phyloP scores from a whole-genome alignment of 2,888 invertebrate species.

The Oscheius myriophilus region DNA sequence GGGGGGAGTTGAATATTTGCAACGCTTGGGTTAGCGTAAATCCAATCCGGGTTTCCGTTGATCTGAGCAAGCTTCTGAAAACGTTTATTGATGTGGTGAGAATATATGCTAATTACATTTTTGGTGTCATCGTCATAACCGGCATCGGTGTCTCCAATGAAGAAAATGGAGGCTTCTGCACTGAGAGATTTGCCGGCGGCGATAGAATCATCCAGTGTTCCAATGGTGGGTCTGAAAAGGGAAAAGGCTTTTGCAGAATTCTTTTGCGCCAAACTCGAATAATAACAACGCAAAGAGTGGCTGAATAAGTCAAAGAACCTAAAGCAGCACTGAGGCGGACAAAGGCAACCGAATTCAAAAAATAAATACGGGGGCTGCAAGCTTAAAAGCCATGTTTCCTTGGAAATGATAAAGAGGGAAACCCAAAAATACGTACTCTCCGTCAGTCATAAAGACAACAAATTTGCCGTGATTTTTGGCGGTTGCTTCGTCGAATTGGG shows the following conservation, averaged over 20 bases:
- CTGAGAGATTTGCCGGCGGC: not conserved
- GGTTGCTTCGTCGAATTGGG: not conserved
- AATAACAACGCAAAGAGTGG: too few relatives aligned
- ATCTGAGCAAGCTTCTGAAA: not conserved
- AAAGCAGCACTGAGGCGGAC: too few relatives aligned
- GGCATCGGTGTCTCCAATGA: slow-evolving; percentile 2
- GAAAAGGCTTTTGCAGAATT: too few relatives aligned
- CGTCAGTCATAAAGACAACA: slow-evolving; percentile 6
- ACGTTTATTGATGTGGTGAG: not conserved
- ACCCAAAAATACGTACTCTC: not conserved
- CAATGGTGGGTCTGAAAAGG: not conserved
- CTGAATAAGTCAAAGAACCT: too few relatives aligned
- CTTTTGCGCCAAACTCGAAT: too few relatives aligned
- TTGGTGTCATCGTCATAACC: not conserved
- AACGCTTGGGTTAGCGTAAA: not conserved
- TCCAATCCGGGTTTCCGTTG: slow-evolving; percentile 3
- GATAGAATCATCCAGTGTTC: not conserved
- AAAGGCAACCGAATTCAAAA: too few relatives aligned
- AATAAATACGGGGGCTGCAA: too few relatives aligned
- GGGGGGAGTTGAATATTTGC: not conserved
- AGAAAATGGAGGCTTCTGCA: not conserved
- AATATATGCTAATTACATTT: not conserved
- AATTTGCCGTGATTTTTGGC: not conserved
- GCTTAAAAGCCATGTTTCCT: too few relatives aligned
- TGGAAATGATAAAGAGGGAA: too few relatives aligned